A percentile compares a stretch with the other conserved stretches of the same genome.
Evolutionary conservation across 2,888 invertebrate genomes (phyloP).

Genomic region (Drosophila ustulata): DNA sequence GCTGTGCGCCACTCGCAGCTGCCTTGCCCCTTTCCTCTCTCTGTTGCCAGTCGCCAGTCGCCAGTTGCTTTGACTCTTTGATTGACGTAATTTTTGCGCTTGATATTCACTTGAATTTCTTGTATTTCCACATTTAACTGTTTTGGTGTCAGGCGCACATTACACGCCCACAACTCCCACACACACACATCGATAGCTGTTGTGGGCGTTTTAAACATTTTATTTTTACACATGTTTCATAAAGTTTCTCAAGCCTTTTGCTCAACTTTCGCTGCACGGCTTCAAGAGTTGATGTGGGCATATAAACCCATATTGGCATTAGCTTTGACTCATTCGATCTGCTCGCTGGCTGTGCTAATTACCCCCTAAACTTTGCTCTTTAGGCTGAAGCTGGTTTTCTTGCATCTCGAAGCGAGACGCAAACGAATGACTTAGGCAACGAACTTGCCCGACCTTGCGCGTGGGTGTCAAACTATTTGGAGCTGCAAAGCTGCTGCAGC

Average conservation of each 20-base stretch:
- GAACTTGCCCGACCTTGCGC: conserved; percentile 66
- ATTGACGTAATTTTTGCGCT: conserved; percentile 81
- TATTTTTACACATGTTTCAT: conserved; percentile 51
- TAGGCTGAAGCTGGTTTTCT: conserved; percentile 34
- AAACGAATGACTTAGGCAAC: conserved; percentile 70
- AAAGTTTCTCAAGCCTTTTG: conserved; percentile 50
- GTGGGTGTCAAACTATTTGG: conserved; percentile 35
- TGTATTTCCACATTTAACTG: conserved; percentile 80
- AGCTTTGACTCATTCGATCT: conserved; percentile 59
- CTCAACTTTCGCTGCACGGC: conserved; percentile 68
- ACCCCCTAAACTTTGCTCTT: conserved; percentile 67
- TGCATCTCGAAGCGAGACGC: conserved; percentile 3
- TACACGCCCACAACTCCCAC: conserved; percentile 71
- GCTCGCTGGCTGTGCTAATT: conserved; percentile 64
- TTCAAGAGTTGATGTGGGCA: conserved; percentile 25
- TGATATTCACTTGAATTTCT: conserved; percentile 81
- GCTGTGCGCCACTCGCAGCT: conserved; percentile 22
- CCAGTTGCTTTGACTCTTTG: conserved; percentile 71
- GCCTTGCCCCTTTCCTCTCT: conserved; percentile 19
- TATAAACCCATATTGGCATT: conserved; percentile 33
- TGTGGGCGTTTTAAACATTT: conserved; percentile 59
- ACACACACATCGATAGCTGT: conserved; percentile 31
- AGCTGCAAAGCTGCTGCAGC: conserved; percentile 1
- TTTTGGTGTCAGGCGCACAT: conserved; percentile 77
- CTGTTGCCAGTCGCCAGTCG: conserved; percentile 37